Conservation (phyloP, 2,797 vertebrate genomes). For the Falco rusticolus region DNA sequence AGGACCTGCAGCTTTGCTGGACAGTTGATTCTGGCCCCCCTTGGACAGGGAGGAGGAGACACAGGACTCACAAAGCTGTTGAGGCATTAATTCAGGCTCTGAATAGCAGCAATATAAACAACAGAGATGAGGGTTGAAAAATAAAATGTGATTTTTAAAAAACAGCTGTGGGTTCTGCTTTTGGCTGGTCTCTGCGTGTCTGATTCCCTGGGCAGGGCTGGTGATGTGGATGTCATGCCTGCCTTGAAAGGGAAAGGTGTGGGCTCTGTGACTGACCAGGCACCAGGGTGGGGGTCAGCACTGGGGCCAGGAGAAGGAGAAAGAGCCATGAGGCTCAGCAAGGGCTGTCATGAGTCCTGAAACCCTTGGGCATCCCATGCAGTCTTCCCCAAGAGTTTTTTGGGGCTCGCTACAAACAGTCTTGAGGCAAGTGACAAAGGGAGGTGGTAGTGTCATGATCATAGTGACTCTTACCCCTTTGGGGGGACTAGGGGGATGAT, state of each 20-base stretch:
- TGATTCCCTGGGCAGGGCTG: neutral
- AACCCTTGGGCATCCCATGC: neutral
- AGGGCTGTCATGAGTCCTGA: neutral
- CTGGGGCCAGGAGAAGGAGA: neutral
- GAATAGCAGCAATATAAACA: neutral
- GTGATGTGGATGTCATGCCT: fast-evolving
- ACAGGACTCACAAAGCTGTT: neutral
- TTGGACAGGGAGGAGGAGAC: neutral
- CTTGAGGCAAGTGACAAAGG: neutral
- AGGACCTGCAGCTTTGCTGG: neutral
- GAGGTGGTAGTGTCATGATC: neutral
- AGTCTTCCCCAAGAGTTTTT: neutral
- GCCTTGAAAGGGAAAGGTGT: neutral
- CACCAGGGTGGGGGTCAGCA: neutral
- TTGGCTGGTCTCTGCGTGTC: neutral
- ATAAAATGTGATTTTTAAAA: constrained; percentile 21
- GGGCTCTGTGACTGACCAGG: neutral
- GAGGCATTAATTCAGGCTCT: neutral
- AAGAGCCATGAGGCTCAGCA: neutral
- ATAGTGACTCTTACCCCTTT: neutral
- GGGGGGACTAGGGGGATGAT: neutral
- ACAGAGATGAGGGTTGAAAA: neutral
- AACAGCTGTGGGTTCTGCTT: neutral
- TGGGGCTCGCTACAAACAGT: neutral
- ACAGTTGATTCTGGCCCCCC: neutral